Conservation (phyloP, 2,888 invertebrate genomes). For the Dicranocentrus wangi region DNA sequence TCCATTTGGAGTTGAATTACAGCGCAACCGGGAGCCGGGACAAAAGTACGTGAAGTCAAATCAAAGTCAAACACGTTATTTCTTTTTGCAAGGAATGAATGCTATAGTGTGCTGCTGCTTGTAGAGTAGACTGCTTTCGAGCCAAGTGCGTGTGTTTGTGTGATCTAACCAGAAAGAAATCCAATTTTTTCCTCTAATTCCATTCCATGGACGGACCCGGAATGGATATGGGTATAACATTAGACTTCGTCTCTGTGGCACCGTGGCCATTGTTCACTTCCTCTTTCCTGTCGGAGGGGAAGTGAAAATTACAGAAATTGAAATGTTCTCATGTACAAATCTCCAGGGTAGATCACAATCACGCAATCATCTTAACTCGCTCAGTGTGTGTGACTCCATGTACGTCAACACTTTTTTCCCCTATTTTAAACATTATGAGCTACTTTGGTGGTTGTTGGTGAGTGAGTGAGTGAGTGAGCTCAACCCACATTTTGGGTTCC, state of each 20-base stretch:
- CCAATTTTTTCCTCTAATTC: not conserved
- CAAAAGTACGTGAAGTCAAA: slow-evolving; percentile 80
- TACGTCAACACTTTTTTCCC: not conserved
- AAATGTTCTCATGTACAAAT: not conserved
- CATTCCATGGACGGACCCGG: not conserved
- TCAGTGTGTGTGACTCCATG: too few relatives aligned
- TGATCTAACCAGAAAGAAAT: not conserved
- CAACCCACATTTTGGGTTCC: too few relatives aligned
- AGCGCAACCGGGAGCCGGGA: slow-evolving; percentile 84
- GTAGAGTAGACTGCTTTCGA: not conserved
- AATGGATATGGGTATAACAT: not conserved
- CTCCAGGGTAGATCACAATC: not conserved
- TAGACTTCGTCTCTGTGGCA: not conserved
- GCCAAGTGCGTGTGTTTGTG: not conserved
- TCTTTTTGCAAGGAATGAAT: not conserved
- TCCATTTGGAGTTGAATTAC: slow-evolving; percentile 91
- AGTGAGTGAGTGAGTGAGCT: too few relatives aligned
- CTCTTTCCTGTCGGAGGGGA: slow-evolving; percentile 28
- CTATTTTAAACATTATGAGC: too few relatives aligned
- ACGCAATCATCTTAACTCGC: not conserved
- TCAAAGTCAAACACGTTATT: not conserved
- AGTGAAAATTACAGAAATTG: slow-evolving; percentile 25
- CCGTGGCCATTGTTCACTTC: slow-evolving; percentile 6
- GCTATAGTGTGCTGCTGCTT: not conserved
- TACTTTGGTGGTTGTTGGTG: too few relatives aligned